Evolutionary conservation across 2,797 vertebrate genomes (phyloP), one percentile per base, ranked within the genome.

Genomic region (Octomys mimax): DNA sequence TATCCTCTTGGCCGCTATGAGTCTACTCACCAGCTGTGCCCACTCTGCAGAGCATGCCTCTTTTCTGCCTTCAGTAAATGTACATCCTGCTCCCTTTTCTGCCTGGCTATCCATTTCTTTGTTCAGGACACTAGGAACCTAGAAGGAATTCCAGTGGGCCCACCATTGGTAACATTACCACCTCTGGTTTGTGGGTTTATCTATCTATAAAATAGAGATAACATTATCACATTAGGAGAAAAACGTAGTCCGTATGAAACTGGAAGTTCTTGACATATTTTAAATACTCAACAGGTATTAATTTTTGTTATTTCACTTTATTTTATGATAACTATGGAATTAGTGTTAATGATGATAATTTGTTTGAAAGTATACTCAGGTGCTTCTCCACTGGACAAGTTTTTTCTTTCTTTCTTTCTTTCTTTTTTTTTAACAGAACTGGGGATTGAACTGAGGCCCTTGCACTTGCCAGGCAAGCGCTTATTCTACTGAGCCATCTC

Each of bases 271-370:
- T 80, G 42, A 81, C 70, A 42, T 62, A 89, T 39, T 86, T 75
- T 42, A 88, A 59, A 33, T 79, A 33, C 24, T 91, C 57, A 78
- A 4, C 71, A 89, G 59, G 5, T 36, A 46, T 68, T 33, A 64
- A 83, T 46, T 78, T 80, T 71, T 87, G 31, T 49, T 31, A 81
- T 68, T 82, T 89, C 42, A 87, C n/a, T 96, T 89, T 39, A 96
- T 54, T 92, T 93, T 18, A 81, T 85, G 66, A 89, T 14, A 66
- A 57, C 24, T 82, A 54, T 89, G 66, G 95, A 70, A 81, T 95
- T 87, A 86, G 57, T 77, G 6, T 91, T 91, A 88, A 46, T 79
- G 57, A 62, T 26, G 57, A 86, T 68, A 39, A 77, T 62, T 93
- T 79, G 16, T 73, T 87, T 73, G 64, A 57, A 91, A 78, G 31